Base-by-base conservation (phyloP, 2,888 invertebrate genomes). In the Rotaria socialis region DNA sequence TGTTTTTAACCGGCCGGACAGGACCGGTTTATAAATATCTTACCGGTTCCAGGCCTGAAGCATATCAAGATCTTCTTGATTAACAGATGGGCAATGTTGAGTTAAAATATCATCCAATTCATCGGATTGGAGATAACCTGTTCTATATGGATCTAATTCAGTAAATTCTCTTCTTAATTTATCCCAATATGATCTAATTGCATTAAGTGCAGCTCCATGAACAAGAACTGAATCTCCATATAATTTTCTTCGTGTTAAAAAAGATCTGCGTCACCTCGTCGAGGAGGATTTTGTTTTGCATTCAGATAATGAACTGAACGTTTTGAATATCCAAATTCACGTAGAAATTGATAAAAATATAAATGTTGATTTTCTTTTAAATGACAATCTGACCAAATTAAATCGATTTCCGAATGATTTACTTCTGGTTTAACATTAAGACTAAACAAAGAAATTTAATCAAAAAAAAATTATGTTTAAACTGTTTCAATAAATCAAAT, bases 161-260 rank as follows among this genome's bases (percentile, higher is more conserved):
- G 89, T 89, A 88, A 91, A 91, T 88, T 90, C 90, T 58, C 89
- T 88, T 27, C 90, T 87, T 50, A 91, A 88, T 84, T 90, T 90
- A 35, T 91, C 43, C 47, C 80, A 47, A 47, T 84, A 56, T 84
- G 55, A 41, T 67, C 74, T 27, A 80, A 55, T 35, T 5, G 35
- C 47, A 47, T 80, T 80, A 19, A 41, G 43, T 47, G 47, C 80
- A 2, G 88, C 90, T 87, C 91, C 91, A 56, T 90, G 89, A 52
- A 91, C 88, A 90, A 91, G 90, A 87, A 91, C 90, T 10, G 89
- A 88, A 24, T 90, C 91, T 88, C 90, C 90, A 88, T 91, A 91
- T 86, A 91, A 88, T 87, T 91, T 91, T 85, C 90, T 87, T 8
- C 90, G 90, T 50, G 90, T 87, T 86, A 90, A 88, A 90, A 89